phyloP scores from a whole-genome alignment of 2,888 invertebrate species.

The Geotrupes spiniger region DNA sequence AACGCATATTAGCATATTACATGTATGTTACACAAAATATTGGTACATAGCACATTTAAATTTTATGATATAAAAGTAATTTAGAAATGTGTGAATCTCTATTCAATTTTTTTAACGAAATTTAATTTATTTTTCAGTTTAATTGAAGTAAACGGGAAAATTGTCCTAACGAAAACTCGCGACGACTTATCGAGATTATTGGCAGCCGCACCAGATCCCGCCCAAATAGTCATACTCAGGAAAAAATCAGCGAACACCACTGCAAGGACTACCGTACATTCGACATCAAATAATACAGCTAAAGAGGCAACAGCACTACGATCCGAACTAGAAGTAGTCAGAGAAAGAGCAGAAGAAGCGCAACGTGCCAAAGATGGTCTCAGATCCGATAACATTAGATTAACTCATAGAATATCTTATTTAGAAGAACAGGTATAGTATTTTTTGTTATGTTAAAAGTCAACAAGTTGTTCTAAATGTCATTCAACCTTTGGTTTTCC shows the following conservation, averaged over 20 bases:
- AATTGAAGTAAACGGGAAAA: conserved; percentile 78
- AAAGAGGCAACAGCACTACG: conserved; percentile 56
- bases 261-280: conserved; percentile 46
- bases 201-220: conserved; percentile 60
- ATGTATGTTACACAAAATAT: too few species aligned
- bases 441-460: conserved; percentile 13
- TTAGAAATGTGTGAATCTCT: too few species aligned
- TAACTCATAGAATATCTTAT: conserved; percentile 86
- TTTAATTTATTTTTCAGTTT: conserved; percentile 54
- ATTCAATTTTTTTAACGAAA: too few species aligned
- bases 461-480: conserved; percentile 1
- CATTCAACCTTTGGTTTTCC: neutral
- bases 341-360: conserved; percentile 62
- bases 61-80: too few species aligned
- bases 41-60: too few species aligned
- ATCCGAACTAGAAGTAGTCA: conserved; percentile 59
- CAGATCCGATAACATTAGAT: conserved; percentile 75
- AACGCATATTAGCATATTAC: too few species aligned
- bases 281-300: conserved; percentile 44
- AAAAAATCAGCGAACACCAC: conserved; percentile 36
- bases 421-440: conserved; percentile 76
- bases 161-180: conserved; percentile 65
- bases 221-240: conserved; percentile 63
- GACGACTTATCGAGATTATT: conserved; percentile 70
- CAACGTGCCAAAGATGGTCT: conserved; percentile 62